These are phyloP conservation scores for Anthrax anthrax DNA, from an alignment of 2,888 invertebrate genomes.

Conservation along the genomic window DNA sequence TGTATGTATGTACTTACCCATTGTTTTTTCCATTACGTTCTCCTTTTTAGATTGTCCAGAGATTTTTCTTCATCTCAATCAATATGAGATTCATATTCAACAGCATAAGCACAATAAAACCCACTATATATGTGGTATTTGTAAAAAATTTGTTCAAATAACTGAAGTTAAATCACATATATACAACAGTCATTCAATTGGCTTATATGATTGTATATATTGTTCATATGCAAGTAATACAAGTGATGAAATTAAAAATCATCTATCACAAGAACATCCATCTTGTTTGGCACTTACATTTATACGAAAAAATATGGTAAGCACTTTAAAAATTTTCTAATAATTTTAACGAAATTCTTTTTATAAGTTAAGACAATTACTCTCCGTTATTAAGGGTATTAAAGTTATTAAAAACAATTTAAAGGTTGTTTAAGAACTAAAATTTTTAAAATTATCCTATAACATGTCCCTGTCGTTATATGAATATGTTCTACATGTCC, in stretches of 20 bases:
- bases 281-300: constrained; percentile 29
- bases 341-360: no score
- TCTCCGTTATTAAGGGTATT: no score
- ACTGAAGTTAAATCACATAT: constrained; percentile 26
- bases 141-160: constrained; percentile 2
- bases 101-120: background rate
- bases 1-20: background rate
- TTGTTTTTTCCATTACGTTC: background rate
- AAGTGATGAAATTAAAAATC: constrained; percentile 32
- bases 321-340: no score
- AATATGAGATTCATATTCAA: constrained; percentile 8
- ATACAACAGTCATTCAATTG: constrained; percentile 28
- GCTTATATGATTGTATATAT: constrained; percentile 38
- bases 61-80: constrained; percentile 4
- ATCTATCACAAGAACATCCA: constrained; percentile 35
- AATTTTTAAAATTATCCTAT: no score
- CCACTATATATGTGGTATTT: constrained; percentile 8
- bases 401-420: no score
- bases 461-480: no score
- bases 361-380: no score
- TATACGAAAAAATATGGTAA: constrained; percentile 20
- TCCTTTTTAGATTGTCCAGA: constrained; percentile 9
- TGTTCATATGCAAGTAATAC: constrained; percentile 33
- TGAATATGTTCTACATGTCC: no score
- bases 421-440: no score